Evolutionary conservation across 2,113 vertebrate species (phyloP).

Genomic region (Phycodurus eques): DNA sequence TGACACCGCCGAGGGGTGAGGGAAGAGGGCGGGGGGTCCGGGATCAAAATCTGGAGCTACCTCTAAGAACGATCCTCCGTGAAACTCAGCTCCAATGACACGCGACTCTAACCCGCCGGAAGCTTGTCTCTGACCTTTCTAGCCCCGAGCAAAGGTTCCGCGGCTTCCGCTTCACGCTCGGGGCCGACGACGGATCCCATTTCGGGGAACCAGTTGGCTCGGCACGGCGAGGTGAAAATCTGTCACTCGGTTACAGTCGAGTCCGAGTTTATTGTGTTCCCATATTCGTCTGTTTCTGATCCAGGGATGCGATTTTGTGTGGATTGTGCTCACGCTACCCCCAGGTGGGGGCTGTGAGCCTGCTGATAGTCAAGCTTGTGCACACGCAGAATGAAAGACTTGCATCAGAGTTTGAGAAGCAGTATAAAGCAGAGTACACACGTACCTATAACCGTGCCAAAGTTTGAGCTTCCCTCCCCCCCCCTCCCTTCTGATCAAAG

Average conservation of each 20-base stretch:
- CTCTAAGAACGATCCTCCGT: conserved; percentile 58
- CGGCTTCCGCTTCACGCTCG: conserved; percentile 24
- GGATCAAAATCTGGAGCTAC: conserved; percentile 61
- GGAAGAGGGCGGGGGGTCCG: conserved; percentile 16
- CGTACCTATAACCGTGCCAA: not conserved
- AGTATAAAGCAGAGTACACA: conserved; percentile 14
- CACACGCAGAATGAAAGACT: conserved; percentile 24
- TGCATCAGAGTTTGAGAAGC: conserved; percentile 25
- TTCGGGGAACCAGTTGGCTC: conserved; percentile 58
- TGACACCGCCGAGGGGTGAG: conserved; percentile 35
- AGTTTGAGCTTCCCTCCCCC: not conserved
- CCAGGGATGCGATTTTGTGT: conserved; percentile 56
- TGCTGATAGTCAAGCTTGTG: conserved; percentile 63
- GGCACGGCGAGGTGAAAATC: conserved; percentile 55
- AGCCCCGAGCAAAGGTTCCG: conserved; percentile 37
- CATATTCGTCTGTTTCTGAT: conserved; percentile 39
- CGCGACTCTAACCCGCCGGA: conserved; percentile 24
- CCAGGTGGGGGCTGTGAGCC: conserved; percentile 55
- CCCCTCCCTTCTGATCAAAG: not conserved
- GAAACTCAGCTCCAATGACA: conserved; percentile 53
- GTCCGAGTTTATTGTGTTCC: conserved; percentile 49
- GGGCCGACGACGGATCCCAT: conserved; percentile 45
- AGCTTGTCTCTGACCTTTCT: not conserved
- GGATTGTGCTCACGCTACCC: conserved; percentile 48
- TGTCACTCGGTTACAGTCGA: conserved; percentile 65